phyloP scores from a whole-genome alignment of 2,797 vertebrate species.

The Channa striata region DNA sequence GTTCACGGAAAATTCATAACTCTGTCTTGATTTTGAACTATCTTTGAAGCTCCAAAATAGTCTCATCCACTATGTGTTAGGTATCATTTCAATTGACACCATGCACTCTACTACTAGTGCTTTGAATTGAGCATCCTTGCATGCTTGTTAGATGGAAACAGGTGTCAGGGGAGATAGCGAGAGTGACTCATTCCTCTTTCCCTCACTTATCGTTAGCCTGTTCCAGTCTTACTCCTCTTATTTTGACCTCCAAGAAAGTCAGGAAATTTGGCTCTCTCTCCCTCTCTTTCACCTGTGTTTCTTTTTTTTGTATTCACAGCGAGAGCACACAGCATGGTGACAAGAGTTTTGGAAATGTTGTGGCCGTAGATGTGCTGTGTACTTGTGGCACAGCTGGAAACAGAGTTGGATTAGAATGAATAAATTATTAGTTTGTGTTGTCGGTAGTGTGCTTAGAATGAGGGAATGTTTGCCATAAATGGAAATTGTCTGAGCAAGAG shows the following conservation, averaged over 20 bases:
- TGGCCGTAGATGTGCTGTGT: constrained; percentile 38
- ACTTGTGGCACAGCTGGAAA: constrained; percentile 54
- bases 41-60: constrained; percentile 71
- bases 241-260: constrained; percentile 74
- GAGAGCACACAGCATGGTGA: constrained; percentile 26
- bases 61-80: constrained; percentile 72
- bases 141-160: constrained; percentile 81
- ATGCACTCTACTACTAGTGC: constrained; percentile 64
- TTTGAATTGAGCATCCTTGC: constrained; percentile 71
- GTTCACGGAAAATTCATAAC: constrained; percentile 56
- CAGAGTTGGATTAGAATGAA: constrained; percentile 46
- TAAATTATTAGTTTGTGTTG: constrained; percentile 45
- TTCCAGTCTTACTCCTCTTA: constrained; percentile 61
- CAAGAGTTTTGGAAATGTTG: constrained; percentile 42
- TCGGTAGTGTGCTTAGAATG: constrained; percentile 5
- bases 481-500: constrained; percentile 15
- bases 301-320: constrained; percentile 13
- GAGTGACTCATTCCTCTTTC: constrained; percentile 65
- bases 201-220: constrained; percentile 65
- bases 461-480: constrained; percentile 12
- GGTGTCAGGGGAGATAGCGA: constrained; percentile 77
- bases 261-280: constrained; percentile 44
- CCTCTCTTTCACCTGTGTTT: not conserved
- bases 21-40: constrained; percentile 64
- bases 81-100: constrained; percentile 78